Base-by-base conservation (phyloP, 2,888 invertebrate genomes). In the Uropetala carovei region DNA sequence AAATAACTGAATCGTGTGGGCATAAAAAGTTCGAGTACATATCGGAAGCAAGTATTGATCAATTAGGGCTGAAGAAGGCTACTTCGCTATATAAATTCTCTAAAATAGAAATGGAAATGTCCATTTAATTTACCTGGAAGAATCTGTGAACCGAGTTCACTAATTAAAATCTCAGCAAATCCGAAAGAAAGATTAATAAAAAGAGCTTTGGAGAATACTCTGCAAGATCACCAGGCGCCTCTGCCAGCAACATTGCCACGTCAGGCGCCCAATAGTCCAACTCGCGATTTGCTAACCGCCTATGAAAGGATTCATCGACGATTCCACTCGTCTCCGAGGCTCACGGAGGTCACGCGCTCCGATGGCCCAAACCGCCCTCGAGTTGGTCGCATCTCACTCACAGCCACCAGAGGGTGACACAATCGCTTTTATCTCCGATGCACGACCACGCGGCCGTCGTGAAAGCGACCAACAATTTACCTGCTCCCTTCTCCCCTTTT, bases 381-480 rank as follows among this genome's bases (percentile, higher is more conserved):
- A 89, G 60, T 64, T 64, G 89, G 64, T 64, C 89, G 18, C 56
- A 64, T 64, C 89, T 64, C 89, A 58, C 22, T 13, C 83, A 56
- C 56, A 59, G 86, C 22, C 85, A 16, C 58, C 60, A 22, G 60
- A 60, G 30, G 14, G 89, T 89, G 64, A 89, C 89, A 43, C 89
- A 89, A 89, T 89, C 89, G 60, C 89, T 13, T 68, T 64, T n/a
- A 11, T 60, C 43, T 64, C 43, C n/a, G 22, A 57, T 43, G 89
- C 83, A 57, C 18, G 27, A 2, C 43, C 64, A 43, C 85, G 30
- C 60, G 64, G 30, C 7, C 14, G 27, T 13, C 64, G 89, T 18
- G 89, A 89, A 89, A 89, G 89, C 68, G 86, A 30, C 59, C 59
- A 10, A 59, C 22, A n/a, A 56, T 22, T 22, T 58, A 11, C 16